Evolutionary conservation across 2,797 vertebrate species (phyloP).

Genomic region (Meriones psammophilus): DNA sequence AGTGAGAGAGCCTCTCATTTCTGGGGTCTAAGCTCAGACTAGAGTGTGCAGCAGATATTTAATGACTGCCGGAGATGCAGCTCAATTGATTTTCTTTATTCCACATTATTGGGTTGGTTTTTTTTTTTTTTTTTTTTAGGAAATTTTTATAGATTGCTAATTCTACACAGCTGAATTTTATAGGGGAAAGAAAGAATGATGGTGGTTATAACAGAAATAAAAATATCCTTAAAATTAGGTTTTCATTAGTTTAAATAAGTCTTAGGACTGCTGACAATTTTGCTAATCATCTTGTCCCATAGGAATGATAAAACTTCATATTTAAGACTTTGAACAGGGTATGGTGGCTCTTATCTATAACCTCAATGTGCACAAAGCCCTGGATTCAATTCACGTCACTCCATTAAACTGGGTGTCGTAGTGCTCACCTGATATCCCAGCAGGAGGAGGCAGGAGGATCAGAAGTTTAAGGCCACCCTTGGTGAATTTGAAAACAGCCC

Average conservation of each 20-base stretch:
- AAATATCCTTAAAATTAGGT: slow-evolving; percentile 61
- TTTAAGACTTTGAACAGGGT: not conserved
- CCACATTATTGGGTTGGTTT: not conserved
- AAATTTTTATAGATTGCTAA: slow-evolving; percentile 48
- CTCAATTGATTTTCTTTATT: not conserved
- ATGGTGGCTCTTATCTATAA: not conserved
- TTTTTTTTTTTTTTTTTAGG: not conserved
- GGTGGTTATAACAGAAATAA: slow-evolving; percentile 45
- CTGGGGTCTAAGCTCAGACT: not conserved
- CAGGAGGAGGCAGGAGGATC: not conserved
- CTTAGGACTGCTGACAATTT: slow-evolving; percentile 38
- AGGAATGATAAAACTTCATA: slow-evolving; percentile 53
- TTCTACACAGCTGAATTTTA: slow-evolving; percentile 31
- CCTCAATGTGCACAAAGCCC: not conserved
- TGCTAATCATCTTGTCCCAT: slow-evolving; percentile 49
- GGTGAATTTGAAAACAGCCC: not conserved
- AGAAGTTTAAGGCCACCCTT: not conserved
- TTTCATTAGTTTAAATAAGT: slow-evolving; percentile 45
- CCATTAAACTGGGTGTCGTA: not conserved
- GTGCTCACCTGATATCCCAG: not conserved
- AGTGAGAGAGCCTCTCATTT: not conserved
- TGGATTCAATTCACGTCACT: not conserved
- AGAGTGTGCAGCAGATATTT: not conserved
- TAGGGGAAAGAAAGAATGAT: slow-evolving; percentile 38
- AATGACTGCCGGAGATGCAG: not conserved